phyloP scores from a whole-genome alignment of 2,888 invertebrate species.

The Augochlorella aurata region DNA sequence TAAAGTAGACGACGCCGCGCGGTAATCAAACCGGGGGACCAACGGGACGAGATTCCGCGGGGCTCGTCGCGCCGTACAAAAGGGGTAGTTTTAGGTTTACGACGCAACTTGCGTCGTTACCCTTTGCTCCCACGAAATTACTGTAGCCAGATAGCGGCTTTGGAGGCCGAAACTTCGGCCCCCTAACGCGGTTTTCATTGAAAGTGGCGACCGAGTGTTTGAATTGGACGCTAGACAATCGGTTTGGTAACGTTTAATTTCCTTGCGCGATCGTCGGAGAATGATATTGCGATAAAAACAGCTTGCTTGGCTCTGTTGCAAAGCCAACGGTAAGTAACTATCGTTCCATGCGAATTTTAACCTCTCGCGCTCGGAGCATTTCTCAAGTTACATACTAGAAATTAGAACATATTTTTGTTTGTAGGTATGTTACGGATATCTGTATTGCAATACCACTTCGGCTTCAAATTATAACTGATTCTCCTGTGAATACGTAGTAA shows the following conservation, averaged over 20 bases:
- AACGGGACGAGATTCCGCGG: slow-evolving; percentile 36
- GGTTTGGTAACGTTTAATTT: neutral
- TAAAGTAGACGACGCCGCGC: slow-evolving; percentile 29
- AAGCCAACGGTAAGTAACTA: too few species aligned
- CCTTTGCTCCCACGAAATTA: slow-evolving; percentile 29
- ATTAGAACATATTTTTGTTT: too few species aligned
- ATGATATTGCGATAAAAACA: neutral
- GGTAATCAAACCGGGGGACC: slow-evolving; percentile 43
- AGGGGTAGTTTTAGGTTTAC: slow-evolving; percentile 9
- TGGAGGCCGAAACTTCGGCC: slow-evolving; percentile 11
- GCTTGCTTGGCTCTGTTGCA: too few species aligned
- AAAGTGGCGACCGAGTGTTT: neutral
- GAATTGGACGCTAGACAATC: neutral
- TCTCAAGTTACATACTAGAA: too few species aligned
- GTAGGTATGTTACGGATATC: too few species aligned
- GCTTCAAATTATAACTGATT: too few species aligned
- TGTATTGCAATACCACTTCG: too few species aligned
- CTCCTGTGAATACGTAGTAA: too few species aligned
- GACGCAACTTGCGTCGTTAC: slow-evolving; percentile 20
- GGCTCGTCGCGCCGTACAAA: slow-evolving; percentile 24
- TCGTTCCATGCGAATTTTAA: too few species aligned
- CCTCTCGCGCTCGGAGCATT: too few species aligned
- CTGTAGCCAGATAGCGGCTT: slow-evolving; percentile 6
- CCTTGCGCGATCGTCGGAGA: neutral
- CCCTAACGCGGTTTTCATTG: neutral